Base-by-base conservation (phyloP, 2,113 vertebrate genomes). In the Labeo catla region DNA sequence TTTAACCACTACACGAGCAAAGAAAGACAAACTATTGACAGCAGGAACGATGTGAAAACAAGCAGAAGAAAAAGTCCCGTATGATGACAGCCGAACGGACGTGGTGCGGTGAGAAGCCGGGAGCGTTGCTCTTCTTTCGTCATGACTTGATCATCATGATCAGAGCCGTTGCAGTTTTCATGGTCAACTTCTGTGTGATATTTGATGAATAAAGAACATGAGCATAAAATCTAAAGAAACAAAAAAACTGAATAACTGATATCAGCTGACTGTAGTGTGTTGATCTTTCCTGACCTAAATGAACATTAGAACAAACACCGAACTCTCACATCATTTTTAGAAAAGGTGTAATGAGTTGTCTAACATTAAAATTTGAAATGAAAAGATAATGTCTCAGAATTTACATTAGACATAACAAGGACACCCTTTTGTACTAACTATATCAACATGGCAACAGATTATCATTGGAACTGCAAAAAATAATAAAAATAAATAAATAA, bases 121-220 rank as follows among this genome's bases (percentile, higher is more conserved):
- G 76, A 63, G 84, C 59, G 84, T 89, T 89, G 88, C 89, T 91
- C 88, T 90, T 90, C 90, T 88, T 89, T 87, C 86, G 84, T 70
- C 79, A 85, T 47, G 66, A 76, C 57, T 65, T 54, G 74, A 83
- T 68, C 50, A 86, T 85, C 88, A 89, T 88, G 90, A 88, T 90
- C 86, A 54, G 88, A 93, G 91, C 91, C 85, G 88, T 89, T 93
- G 93, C 93, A 87, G 91, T 93, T 90, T 90, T 89, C 88, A 90
- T 91, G 90, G 91, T 92, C 78, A 93, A 88, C 91, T 87, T 91
- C 77, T 93, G 90, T 94, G 88, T 81, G 89, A 93, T 88, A 59
- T 92, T 68, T 86, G 81, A 93, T 93, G 89, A 95, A 94, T 95
- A 95, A 95, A 95, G 89, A 92, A 84, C 92, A 91, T 87, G 90